Percentiles rank a stretch among this genome's conserved stretches.
Evolutionary conservation across 1,140 invertebrate species (phyloP).

Genomic region (Rhizoglyphus robini): DNA sequence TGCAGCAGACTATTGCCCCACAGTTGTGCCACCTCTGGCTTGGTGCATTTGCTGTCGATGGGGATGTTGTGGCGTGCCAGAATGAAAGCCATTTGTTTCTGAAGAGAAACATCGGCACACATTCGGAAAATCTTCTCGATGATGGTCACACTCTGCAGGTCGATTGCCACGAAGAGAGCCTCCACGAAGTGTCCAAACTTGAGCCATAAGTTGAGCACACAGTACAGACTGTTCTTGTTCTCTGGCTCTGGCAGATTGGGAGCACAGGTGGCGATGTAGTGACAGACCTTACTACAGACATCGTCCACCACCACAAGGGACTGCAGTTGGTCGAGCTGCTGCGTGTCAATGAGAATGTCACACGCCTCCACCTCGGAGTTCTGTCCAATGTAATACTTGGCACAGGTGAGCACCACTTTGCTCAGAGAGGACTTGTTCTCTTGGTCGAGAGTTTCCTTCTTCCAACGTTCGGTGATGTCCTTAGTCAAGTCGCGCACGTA

Average conservation of each 20-base stretch:
- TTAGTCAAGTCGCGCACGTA: slow-evolving; percentile 2
- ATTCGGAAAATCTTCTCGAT: slow-evolving; percentile 3
- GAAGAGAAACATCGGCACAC: not conserved
- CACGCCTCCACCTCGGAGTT: slow-evolving; percentile 5
- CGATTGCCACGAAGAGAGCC: not conserved
- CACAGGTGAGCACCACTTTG: not conserved
- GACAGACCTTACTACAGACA: slow-evolving; percentile 3
- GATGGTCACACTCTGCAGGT: not conserved
- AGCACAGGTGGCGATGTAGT: not conserved
- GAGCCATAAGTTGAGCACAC: not conserved
- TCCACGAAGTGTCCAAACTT: not conserved
- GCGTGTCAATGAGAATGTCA: not conserved
- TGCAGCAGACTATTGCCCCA: not conserved
- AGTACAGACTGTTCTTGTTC: not conserved
- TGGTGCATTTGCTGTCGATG: not conserved
- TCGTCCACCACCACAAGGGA: not conserved
- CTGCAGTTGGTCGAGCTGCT: not conserved
- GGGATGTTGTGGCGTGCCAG: not conserved
- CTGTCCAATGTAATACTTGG: not conserved
- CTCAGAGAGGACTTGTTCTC: not conserved
- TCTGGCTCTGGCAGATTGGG: not conserved
- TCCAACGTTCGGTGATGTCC: not conserved
- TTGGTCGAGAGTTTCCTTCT: not conserved
- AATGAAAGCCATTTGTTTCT: slow-evolving; percentile 1
- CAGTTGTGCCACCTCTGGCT: not conserved